These are phyloP conservation scores for Oreochromis mossambicus DNA, from an alignment of 2,797 vertebrate species.

Conservation along the genomic window DNA sequence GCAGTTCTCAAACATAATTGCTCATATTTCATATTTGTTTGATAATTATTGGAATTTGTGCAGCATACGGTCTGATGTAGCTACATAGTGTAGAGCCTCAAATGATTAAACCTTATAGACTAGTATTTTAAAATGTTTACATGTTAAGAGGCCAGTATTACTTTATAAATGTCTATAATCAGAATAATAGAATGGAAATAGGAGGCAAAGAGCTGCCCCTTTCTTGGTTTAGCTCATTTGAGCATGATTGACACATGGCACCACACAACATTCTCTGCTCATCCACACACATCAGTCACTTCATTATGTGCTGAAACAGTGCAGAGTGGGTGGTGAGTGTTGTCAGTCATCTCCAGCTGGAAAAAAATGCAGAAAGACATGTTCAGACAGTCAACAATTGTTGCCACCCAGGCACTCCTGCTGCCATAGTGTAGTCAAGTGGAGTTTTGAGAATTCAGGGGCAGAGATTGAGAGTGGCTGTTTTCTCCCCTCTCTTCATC, in stretches of 20 bases:
- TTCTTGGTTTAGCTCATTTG: constrained; percentile 39
- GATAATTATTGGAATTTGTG: background rate
- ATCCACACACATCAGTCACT: constrained; percentile 58
- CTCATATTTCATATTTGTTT: background rate
- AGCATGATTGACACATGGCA: constrained; percentile 49
- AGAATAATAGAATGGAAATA: background rate
- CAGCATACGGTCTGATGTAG: background rate
- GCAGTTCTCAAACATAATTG: background rate
- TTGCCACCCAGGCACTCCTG: constrained; percentile 26
- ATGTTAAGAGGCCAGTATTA: background rate
- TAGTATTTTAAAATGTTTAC: background rate
- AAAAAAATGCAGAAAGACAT: constrained; percentile 29
- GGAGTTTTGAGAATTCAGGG: constrained; percentile 41
- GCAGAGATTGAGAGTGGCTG: constrained; percentile 17
- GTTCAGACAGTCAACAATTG: constrained; percentile 51
- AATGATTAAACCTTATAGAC: background rate
- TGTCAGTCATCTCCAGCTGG: constrained; percentile 55
- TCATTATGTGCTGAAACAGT: constrained; percentile 57
- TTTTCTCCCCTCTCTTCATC: constrained; percentile 37
- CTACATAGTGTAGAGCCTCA: background rate
- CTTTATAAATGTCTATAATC: constrained; percentile 1
- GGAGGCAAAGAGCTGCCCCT: constrained; percentile 3
- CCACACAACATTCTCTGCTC: constrained; percentile 34
- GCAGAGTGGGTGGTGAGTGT: constrained; percentile 55
- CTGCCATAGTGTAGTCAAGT: constrained; percentile 35